phyloP scores from a whole-genome alignment of 1,140 invertebrate genomes.

The Centruroides vittatus region DNA sequence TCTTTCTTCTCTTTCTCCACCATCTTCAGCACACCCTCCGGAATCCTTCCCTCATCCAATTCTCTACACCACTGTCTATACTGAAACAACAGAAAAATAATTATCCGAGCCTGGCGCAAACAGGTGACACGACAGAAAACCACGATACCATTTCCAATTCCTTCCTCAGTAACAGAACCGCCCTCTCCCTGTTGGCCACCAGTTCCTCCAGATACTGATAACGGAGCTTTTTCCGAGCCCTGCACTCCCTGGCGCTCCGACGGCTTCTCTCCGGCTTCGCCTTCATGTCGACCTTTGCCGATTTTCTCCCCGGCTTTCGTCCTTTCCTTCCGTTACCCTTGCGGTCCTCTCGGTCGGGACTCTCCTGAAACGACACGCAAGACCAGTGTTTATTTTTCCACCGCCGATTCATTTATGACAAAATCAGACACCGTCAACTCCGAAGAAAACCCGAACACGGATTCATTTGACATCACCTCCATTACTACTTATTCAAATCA shows the following conservation, averaged over 20 bases:
- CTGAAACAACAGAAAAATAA: conserved; percentile 36
- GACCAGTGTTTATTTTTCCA: no score
- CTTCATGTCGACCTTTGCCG: conserved; percentile 83
- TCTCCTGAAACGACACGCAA: conserved; percentile 2
- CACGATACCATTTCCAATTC: conserved; percentile 80
- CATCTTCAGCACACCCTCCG: conserved; percentile 56
- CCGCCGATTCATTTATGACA: no score
- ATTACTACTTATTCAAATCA: no score
- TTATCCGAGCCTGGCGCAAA: no score
- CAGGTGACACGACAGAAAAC: no score
- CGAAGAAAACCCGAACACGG: no score
- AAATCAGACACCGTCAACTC: no score
- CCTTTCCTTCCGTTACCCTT: conserved; percentile 46
- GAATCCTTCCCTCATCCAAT: conserved; percentile 56
- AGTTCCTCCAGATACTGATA: conserved; percentile 96
- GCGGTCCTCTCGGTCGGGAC: conserved; percentile 6
- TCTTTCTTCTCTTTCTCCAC: conserved; percentile 43
- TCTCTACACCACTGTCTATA: conserved; percentile 64
- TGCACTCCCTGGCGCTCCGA: conserved; percentile 91
- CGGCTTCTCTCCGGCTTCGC: conserved; percentile 88
- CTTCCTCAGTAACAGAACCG: conserved; percentile 72
- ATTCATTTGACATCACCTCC: no score
- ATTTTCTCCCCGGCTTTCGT: conserved; percentile 71
- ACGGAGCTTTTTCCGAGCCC: conserved; percentile 87
- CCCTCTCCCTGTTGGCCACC: conserved; percentile 81